Evolutionary conservation across 2,888 invertebrate genomes (phyloP).

Genomic region (Eupeodes luniger): DNA sequence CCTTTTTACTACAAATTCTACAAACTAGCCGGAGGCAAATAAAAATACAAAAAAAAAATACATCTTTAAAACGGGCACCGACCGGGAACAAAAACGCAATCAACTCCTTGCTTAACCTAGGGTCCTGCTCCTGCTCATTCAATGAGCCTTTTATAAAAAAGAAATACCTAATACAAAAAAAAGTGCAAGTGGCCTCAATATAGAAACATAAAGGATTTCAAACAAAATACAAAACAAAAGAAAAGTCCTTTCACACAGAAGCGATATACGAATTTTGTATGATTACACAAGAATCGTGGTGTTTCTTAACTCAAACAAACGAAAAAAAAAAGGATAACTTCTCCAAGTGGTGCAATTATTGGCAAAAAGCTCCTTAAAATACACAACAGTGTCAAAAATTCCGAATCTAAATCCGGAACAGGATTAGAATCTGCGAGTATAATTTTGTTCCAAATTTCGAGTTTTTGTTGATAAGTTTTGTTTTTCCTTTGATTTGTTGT

Average conservation of each 20-base stretch:
- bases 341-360: slow-evolving; percentile 23
- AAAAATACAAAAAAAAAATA: neutral
- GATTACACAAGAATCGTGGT: slow-evolving; percentile 40
- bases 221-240: neutral
- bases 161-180: slow-evolving; percentile 6
- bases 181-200: slow-evolving; percentile 28
- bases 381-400: slow-evolving; percentile 9
- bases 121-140: neutral
- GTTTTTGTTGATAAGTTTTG: neutral
- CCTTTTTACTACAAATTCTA: slow-evolving; percentile 22
- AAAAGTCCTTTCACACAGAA: neutral
- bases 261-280: slow-evolving; percentile 15
- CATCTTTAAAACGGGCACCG: neutral
- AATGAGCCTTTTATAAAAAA: neutral
- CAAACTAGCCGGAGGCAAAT: slow-evolving; percentile 9
- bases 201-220: slow-evolving; percentile 20
- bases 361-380: slow-evolving; percentile 13
- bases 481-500: neutral
- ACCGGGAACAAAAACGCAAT: neutral
- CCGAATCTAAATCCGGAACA: neutral
- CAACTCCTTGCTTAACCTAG: neutral
- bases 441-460: slow-evolving; percentile 32
- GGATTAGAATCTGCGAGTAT: slow-evolving; percentile 20
- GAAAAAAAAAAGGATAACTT: neutral
- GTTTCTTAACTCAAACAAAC: neutral